phyloP scores from a whole-genome alignment of 1,140 invertebrate species.

The Euwallacea fornicatus region DNA sequence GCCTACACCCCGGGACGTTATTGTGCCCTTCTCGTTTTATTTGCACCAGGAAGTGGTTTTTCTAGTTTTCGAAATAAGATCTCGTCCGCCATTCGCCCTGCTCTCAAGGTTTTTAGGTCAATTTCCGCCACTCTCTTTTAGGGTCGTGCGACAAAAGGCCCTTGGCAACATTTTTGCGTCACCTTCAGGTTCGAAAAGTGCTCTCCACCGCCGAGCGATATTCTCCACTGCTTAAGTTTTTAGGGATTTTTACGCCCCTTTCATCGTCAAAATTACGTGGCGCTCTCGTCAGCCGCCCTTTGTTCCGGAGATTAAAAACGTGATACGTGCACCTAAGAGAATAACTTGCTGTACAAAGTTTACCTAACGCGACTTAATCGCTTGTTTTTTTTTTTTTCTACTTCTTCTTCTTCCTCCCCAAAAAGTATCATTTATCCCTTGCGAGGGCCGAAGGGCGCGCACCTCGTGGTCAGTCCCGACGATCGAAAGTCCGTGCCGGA shows the following conservation, averaged over 20 bases:
- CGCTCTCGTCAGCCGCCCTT: background rate
- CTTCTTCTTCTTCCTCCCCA: too few relatives aligned
- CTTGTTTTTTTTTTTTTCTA: too few relatives aligned
- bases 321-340: background rate
- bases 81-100: background rate
- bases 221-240: constrained; percentile 21
- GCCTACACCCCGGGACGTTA: constrained; percentile 7
- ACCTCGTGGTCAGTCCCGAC: too few relatives aligned
- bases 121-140: constrained; percentile 21
- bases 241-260: constrained; percentile 17
- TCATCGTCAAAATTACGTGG: background rate
- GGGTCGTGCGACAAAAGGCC: constrained; percentile 17
- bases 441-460: too few relatives aligned
- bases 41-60: constrained; percentile 27
- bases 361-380: too few relatives aligned
- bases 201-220: constrained; percentile 12
- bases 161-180: constrained; percentile 35
- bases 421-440: too few relatives aligned
- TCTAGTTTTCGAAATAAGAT: constrained; percentile 24
- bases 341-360: too few relatives aligned
- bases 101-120: constrained; percentile 32
- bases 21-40: constrained; percentile 17
- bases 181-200: constrained; percentile 30
- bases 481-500: too few relatives aligned
- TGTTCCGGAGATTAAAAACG: background rate